These are phyloP conservation scores for Pithys albifrons DNA, from an alignment of 2,113 vertebrate genomes.

Conservation along the genomic window DNA sequence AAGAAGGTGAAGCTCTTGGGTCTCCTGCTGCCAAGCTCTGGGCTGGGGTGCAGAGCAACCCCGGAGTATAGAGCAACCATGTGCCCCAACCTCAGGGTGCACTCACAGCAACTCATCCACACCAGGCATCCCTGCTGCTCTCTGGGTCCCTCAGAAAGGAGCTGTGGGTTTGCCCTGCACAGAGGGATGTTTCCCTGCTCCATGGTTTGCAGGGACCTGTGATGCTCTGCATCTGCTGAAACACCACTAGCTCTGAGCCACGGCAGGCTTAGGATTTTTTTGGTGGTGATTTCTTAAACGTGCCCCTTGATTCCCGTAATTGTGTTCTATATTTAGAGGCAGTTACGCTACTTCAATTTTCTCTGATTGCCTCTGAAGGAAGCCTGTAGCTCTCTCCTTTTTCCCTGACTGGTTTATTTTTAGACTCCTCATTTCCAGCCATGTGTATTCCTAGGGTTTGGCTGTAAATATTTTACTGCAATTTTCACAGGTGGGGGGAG, in stretches of 20 bases:
- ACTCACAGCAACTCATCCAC: not conserved
- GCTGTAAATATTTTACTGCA: conserved; percentile 11
- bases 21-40: not conserved
- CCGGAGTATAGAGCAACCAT: rapidly evolving
- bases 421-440: conserved; percentile 23
- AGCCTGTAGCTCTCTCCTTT: not conserved
- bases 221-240: not conserved
- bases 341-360: conserved; percentile 5
- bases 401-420: conserved; percentile 33
- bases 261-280: not conserved
- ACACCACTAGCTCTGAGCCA: not conserved
- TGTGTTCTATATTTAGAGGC: conserved; percentile 21
- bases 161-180: not conserved
- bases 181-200: not conserved
- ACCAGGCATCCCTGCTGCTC: rapidly evolving
- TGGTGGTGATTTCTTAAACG: not conserved
- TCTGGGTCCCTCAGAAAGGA: not conserved
- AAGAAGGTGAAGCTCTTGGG: not conserved
- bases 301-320: not conserved
- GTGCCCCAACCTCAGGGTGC: not conserved
- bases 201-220: not conserved
- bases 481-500: conserved; percentile 29
- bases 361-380: conserved; percentile 14
- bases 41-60: not conserved
- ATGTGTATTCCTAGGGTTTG: not conserved